These are phyloP conservation scores for Dendropsophus ebraccatus DNA, from an alignment of 2,113 vertebrate species.

Conservation along the genomic window DNA sequence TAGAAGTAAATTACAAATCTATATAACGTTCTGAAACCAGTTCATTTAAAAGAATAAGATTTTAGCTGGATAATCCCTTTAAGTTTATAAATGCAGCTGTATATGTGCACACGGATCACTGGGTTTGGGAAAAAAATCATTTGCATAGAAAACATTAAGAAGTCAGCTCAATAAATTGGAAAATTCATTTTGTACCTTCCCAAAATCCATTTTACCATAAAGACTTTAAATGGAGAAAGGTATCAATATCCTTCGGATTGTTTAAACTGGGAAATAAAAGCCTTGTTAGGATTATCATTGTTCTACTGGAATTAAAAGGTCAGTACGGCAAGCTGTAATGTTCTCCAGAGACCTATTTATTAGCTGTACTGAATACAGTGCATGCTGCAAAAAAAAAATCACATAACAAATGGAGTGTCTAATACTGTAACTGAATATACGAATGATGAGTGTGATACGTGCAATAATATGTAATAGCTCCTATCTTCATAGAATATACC, in stretches of 20 bases:
- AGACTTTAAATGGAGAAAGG: not conserved
- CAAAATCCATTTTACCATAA: not conserved
- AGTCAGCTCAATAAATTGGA: not conserved
- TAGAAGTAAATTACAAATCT: no score
- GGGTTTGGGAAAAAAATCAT: not conserved
- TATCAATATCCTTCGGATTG: not conserved
- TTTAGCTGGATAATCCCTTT: no score
- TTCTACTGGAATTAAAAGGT: slow-evolving; percentile 2
- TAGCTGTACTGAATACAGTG: not conserved
- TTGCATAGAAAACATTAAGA: not conserved
- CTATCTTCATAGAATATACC: not conserved
- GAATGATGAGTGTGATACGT: not conserved
- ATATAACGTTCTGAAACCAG: no score
- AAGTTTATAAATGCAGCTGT: no score
- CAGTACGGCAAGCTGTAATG: not conserved
- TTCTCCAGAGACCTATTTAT: slow-evolving; percentile 20
- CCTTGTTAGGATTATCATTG: not conserved
- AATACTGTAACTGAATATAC: not conserved
- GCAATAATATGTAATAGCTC: not conserved
- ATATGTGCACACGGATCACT: no score
- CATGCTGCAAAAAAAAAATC: not conserved
- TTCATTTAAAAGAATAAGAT: no score
- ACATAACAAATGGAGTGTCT: not conserved
- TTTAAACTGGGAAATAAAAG: not conserved
- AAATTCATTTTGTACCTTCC: not conserved